phyloP scores from a whole-genome alignment of 2,113 vertebrate genomes.

The Monarcha castaneiventris region DNA sequence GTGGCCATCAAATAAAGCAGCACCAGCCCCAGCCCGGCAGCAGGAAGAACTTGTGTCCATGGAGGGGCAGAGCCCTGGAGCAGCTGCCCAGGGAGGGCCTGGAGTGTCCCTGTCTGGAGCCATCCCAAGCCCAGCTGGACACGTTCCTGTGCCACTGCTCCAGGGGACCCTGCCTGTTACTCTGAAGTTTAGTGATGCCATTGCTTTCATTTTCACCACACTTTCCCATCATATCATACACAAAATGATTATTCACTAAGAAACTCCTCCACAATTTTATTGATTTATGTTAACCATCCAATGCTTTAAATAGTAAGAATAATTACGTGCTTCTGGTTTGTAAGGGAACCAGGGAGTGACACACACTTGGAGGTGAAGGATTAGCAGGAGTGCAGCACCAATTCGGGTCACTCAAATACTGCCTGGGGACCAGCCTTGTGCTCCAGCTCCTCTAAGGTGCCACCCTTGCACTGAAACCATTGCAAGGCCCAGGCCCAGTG shows the following conservation, averaged over 20 bases:
- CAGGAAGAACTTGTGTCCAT: background rate
- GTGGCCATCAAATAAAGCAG: accelerated
- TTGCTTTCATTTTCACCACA: background rate
- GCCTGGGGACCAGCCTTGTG: background rate
- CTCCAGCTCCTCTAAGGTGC: background rate
- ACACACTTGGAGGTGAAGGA: background rate
- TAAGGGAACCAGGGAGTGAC: background rate
- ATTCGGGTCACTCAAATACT: background rate
- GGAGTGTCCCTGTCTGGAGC: background rate
- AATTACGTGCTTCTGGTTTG: background rate
- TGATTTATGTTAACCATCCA: background rate
- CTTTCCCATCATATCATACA: background rate
- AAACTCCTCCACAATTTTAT: background rate
- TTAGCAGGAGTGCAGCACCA: background rate
- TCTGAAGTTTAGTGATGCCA: background rate
- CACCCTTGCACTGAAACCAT: background rate
- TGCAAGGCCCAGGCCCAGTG: background rate
- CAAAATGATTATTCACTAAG: background rate
- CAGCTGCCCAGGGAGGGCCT: background rate
- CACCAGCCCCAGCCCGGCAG: background rate
- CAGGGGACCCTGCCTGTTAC: background rate
- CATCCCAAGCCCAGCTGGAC: background rate
- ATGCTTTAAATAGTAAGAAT: background rate
- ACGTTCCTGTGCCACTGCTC: background rate
- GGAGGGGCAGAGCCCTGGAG: background rate